phyloP scores from a whole-genome alignment of 2,797 vertebrate genomes.

The Pangasius macronema region DNA sequence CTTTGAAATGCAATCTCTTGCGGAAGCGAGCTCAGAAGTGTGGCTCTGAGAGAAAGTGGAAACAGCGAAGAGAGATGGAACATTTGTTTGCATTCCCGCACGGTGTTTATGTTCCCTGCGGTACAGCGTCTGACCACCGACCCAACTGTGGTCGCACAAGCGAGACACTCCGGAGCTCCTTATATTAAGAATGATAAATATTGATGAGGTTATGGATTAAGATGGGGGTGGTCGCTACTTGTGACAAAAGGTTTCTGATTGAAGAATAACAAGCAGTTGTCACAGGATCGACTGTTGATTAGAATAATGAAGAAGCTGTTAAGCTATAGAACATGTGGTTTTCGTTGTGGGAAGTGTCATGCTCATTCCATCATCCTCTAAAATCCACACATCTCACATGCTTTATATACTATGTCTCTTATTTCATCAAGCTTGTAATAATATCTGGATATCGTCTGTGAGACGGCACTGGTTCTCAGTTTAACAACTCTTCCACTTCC shows the following conservation, averaged over 20 bases:
- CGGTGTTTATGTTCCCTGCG: conserved; percentile 67
- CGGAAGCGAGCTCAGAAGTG: conserved; percentile 56
- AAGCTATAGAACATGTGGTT: conserved; percentile 19
- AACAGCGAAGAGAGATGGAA: conserved; percentile 58
- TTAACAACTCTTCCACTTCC: conserved; percentile 29
- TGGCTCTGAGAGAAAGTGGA: conserved; percentile 56
- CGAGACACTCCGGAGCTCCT: conserved; percentile 45
- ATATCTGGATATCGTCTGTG: conserved; percentile 15
- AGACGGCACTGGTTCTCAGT: conserved; percentile 17
- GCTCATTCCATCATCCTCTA: conserved; percentile 21
- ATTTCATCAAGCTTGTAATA: conserved; percentile 22
- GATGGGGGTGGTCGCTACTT: conserved; percentile 10
- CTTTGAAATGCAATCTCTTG: conserved; percentile 59
- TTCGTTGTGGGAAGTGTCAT: neutral
- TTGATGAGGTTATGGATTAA: conserved; percentile 48
- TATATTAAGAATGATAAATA: conserved; percentile 52
- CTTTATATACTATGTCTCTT: conserved; percentile 5
- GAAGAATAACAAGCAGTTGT: conserved; percentile 51
- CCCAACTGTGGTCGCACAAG: conserved; percentile 37
- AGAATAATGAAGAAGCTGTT: conserved; percentile 45
- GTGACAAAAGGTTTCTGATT: conserved; percentile 45
- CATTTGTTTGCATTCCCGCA: conserved; percentile 76
- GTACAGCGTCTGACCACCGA: conserved; percentile 44
- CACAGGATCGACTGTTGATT: conserved; percentile 37
- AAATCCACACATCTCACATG: conserved; percentile 19